A percentile compares a stretch with the other conserved stretches of the same genome.
phyloP scores from a whole-genome alignment of 1,140 invertebrate species.

The Argopecten irradians region DNA sequence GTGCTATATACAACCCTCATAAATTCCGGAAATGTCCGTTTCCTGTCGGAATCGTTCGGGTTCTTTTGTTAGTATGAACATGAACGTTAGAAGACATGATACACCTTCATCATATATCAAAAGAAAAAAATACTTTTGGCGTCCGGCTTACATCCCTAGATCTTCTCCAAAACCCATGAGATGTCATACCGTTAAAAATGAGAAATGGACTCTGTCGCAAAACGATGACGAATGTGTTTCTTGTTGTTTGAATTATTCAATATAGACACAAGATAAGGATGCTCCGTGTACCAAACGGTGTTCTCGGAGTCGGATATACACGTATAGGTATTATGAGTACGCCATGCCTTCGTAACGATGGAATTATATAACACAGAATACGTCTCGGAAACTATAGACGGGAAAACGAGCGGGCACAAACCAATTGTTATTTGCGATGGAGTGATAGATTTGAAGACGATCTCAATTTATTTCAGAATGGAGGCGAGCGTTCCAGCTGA shows the following conservation, averaged over 20 bases:
- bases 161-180: background rate
- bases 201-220: background rate
- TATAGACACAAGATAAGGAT: background rate
- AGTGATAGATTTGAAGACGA: background rate
- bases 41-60: background rate
- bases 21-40: slow-evolving; percentile 14
- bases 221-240: background rate
- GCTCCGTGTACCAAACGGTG: background rate
- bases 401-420: background rate
- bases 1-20: background rate
- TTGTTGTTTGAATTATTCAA: background rate
- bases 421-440: background rate
- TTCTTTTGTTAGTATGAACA: background rate
- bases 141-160: background rate
- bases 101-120: slow-evolving; percentile 9
- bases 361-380: background rate
- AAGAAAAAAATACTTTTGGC: background rate
- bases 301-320: background rate
- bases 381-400: background rate
- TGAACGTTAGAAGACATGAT: background rate
- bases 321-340: background rate
- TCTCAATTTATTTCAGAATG: slow-evolving; percentile 18
- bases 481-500: background rate
- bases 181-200: background rate
- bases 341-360: background rate